These are phyloP conservation scores for Nyctibius grandis DNA, from an alignment of 2,797 vertebrate genomes.

Conservation along the genomic window DNA sequence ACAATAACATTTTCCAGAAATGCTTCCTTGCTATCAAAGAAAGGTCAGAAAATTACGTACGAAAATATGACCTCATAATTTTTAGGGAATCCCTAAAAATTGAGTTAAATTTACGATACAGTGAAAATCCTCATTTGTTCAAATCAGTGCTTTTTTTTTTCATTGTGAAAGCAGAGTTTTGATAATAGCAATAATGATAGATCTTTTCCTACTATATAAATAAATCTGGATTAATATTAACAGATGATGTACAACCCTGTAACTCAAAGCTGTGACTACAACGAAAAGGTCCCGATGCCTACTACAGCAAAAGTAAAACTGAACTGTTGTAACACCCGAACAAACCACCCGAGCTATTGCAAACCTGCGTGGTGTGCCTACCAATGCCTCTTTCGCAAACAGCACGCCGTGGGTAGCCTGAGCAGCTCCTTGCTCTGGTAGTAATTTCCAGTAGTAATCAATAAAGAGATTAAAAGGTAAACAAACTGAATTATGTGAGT, in stretches of 20 bases:
- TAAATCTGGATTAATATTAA: not conserved
- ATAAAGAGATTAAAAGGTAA: not conserved
- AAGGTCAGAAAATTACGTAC: not conserved
- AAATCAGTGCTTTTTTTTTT: not conserved
- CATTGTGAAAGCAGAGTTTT: not conserved
- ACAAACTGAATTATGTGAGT: not conserved
- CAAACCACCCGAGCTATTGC: not conserved
- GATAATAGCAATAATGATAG: not conserved
- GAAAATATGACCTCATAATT: not conserved
- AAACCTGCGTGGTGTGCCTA: not conserved
- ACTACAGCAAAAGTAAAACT: not conserved
- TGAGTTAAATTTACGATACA: not conserved
- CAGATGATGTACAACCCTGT: rapidly evolving
- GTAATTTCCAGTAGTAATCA: not conserved
- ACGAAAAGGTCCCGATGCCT: not conserved
- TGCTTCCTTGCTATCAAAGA: not conserved
- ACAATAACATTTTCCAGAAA: not conserved
- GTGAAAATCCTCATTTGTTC: not conserved
- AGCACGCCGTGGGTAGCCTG: not conserved
- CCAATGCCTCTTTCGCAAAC: not conserved
- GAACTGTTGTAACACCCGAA: not conserved
- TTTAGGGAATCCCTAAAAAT: not conserved
- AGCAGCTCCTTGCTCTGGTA: not conserved
- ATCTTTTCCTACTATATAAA: not conserved
- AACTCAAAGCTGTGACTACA: not conserved